Evolutionary conservation across 2,797 vertebrate species (phyloP).

Genomic region (Mormyrus hasselquistii): DNA sequence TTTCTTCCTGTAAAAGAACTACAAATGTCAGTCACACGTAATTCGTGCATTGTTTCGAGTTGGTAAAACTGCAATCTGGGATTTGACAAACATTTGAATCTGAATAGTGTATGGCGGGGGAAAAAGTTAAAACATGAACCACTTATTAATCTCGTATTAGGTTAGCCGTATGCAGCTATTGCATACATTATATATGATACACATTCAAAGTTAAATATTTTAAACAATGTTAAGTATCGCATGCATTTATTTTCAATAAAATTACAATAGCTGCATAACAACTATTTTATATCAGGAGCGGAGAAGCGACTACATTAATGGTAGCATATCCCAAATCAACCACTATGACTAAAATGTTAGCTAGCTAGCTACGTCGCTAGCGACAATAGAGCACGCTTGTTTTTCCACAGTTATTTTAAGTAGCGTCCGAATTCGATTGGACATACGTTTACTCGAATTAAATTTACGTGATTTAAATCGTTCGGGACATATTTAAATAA

Average conservation of each 20-base stretch:
- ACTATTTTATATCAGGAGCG: background rate
- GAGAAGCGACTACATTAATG: background rate
- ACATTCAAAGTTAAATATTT: background rate
- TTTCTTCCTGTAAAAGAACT: background rate
- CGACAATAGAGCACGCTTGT: background rate
- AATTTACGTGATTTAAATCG: background rate
- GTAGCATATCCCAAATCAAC: background rate
- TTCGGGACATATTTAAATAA: conserved; percentile 8
- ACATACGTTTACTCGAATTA: background rate
- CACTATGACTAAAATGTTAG: background rate
- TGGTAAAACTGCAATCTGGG: background rate
- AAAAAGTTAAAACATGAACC: background rate
- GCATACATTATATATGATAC: background rate
- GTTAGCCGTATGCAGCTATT: background rate
- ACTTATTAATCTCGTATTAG: background rate
- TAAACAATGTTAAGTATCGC: background rate
- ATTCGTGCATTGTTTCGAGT: background rate
- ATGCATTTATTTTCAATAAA: background rate
- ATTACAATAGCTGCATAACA: background rate
- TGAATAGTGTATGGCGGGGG: background rate
- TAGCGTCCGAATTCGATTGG: background rate
- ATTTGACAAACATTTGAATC: background rate
- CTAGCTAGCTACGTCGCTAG: background rate
- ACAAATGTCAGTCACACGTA: background rate
- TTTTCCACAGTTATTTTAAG: background rate